A percentile compares a stretch with the other conserved stretches of the same genome.
These are phyloP conservation scores for Narcine bancroftii DNA, from an alignment of 2,113 vertebrate species.

Conservation along the genomic window DNA sequence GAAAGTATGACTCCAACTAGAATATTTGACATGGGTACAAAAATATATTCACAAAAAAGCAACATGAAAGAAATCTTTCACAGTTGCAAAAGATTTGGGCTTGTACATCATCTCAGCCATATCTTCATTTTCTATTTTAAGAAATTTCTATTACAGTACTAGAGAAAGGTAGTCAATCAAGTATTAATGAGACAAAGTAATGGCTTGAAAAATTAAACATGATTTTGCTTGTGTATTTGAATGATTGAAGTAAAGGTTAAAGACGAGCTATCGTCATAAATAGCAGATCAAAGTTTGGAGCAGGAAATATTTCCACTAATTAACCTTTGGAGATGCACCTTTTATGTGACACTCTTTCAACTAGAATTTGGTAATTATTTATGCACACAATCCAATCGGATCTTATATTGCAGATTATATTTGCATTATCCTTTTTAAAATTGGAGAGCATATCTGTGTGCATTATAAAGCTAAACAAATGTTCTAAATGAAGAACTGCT, in stretches of 20 bases:
- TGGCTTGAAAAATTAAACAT: background rate
- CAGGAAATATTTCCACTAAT: background rate
- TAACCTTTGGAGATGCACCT: background rate
- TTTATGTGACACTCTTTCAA: background rate
- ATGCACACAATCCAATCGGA: background rate
- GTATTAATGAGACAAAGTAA: conserved; percentile 14
- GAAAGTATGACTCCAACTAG: too few relatives aligned
- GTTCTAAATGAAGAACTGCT: background rate
- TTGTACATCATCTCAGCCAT: background rate
- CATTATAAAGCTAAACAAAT: background rate
- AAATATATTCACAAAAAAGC: background rate
- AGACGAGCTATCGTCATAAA: background rate
- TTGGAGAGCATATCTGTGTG: too few relatives aligned
- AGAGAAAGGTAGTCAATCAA: background rate
- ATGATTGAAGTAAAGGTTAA: background rate
- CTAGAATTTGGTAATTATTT: background rate
- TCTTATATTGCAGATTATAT: background rate
- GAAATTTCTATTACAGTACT: background rate
- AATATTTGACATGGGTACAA: background rate
- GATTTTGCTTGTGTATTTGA: background rate
- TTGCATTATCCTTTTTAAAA: background rate
- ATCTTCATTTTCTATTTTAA: background rate
- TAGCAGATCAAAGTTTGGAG: background rate
- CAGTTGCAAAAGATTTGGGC: background rate
- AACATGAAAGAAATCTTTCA: background rate